Base-by-base conservation (phyloP, 1,140 invertebrate genomes). In the Rhyzopertha dominica region DNA sequence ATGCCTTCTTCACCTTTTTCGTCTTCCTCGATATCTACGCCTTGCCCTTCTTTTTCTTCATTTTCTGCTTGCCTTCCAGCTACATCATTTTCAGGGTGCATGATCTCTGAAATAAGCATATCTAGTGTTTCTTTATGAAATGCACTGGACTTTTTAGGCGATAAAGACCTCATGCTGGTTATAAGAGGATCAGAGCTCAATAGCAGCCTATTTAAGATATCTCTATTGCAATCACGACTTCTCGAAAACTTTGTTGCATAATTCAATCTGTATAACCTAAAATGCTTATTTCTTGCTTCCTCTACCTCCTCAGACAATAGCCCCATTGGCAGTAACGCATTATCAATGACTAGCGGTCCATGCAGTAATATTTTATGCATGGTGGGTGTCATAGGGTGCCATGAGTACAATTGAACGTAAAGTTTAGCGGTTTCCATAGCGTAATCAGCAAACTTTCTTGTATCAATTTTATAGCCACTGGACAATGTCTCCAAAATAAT, bases 301-400 rank as follows among this genome's bases (percentile, higher is more conserved):
- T 44, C 49, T 7, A 49, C 53, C 22, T 55, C 49, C 37, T 55
- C 40, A 0, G 54, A 58, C 12, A 64, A 31, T 31, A 53, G 49
- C 12, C 61, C 55, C 40, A 61, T 64, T 4, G 54, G 60, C 13
- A 63, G 30, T 30, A 61, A 16, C 2, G 56, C 49, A 47, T 55
- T 43, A 38, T 59, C 14, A 23, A 61, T 61, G 18, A 61, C 26
- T 38, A 30, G 24, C 16, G 43, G 12, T 14, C 51, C 50, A 54
- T 66, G 61, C 4, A 59, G 28, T 30, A 68, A 36, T 34, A 67
- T 57, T 59, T 68, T 68, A 34, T 68, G 65, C 23, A 68, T 24
- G 9, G 56, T 63, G 3, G 59, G 53, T 7, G 61, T 56, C 62
- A 68, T 68, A 2, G 57, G 61, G 29, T 62, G 51, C 65, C 65